Percentiles rank a stretch among this genome's conserved stretches.
Conservation (phyloP, 2,113 vertebrate genomes). For the Cariama cristata region DNA sequence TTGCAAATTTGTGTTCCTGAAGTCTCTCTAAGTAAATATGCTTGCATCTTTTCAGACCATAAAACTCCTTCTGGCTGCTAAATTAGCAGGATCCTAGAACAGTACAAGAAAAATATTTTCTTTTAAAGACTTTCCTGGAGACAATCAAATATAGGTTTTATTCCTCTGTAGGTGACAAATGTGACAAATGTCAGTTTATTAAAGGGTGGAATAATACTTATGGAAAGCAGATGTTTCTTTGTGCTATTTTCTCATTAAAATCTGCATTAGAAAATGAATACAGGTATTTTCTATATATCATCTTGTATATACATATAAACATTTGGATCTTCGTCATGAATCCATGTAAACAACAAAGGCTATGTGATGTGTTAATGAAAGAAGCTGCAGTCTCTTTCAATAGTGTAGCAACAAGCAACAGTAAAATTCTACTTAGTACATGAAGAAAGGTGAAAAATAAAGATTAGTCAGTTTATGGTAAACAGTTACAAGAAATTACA, state of each 20-base stretch:
- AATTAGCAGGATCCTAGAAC: slow-evolving; percentile 17
- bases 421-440: neutral
- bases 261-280: slow-evolving; percentile 8
- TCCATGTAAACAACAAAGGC: slow-evolving; percentile 1
- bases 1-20: slow-evolving; percentile 53
- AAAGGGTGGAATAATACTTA: neutral
- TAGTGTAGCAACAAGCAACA: neutral
- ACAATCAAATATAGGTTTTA: slow-evolving; percentile 12
- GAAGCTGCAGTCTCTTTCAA: neutral
- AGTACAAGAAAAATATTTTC: slow-evolving; percentile 19
- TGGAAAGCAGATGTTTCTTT: neutral
- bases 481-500: neutral
- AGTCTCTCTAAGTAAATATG: slow-evolving; percentile 35
- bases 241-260: slow-evolving; percentile 23
- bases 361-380: neutral
- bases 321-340: neutral
- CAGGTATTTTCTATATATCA: neutral
- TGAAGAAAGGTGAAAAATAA: neutral
- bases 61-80: slow-evolving; percentile 42
- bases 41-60: slow-evolving; percentile 25
- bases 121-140: slow-evolving; percentile 1
- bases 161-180: slow-evolving; percentile 7
- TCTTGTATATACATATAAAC: neutral
- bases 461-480: neutral
- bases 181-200: slow-evolving; percentile 2